These are phyloP conservation scores for Leptinotarsa peninsularis DNA, from an alignment of 2,888 invertebrate genomes.

Conservation along the genomic window DNA sequence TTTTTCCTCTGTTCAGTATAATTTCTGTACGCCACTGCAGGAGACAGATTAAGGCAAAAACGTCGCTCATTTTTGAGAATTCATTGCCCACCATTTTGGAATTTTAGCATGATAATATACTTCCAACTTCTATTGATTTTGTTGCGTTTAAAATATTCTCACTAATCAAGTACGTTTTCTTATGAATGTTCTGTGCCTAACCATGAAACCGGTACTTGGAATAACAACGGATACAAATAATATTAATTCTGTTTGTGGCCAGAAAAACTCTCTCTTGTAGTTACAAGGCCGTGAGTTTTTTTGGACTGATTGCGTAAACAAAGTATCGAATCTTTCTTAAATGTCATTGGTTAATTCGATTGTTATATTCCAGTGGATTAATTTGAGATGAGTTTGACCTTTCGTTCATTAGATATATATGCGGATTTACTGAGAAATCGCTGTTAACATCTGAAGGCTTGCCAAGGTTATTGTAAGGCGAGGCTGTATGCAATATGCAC, in stretches of 20 bases:
- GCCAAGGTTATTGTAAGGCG: constrained; percentile 45
- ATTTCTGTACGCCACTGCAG: no score
- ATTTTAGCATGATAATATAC: no score
- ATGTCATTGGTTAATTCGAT: constrained; percentile 8
- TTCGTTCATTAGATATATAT: constrained; percentile 5
- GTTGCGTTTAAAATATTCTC: no score
- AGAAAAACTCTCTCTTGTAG: constrained; percentile 5
- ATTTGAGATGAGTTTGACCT: constrained; percentile 16
- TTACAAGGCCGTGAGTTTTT: neutral
- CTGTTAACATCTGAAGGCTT: constrained; percentile 43
- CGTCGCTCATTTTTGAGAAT: no score
- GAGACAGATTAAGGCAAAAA: no score
- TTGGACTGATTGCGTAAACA: neutral
- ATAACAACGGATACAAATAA: neutral
- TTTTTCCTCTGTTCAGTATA: no score
- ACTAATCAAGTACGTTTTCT: neutral
- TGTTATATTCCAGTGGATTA: neutral
- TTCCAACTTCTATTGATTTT: no score
- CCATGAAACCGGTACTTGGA: neutral
- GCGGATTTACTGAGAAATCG: constrained; percentile 24
- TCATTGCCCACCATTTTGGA: no score
- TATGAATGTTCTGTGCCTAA: neutral
- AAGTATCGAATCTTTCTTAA: neutral
- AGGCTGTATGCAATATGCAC: constrained; percentile 27
- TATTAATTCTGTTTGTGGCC: neutral